Evolutionary conservation across 2,113 vertebrate genomes (phyloP), one percentile per base, ranked within the genome.

Genomic region (Steatornis caripensis): DNA sequence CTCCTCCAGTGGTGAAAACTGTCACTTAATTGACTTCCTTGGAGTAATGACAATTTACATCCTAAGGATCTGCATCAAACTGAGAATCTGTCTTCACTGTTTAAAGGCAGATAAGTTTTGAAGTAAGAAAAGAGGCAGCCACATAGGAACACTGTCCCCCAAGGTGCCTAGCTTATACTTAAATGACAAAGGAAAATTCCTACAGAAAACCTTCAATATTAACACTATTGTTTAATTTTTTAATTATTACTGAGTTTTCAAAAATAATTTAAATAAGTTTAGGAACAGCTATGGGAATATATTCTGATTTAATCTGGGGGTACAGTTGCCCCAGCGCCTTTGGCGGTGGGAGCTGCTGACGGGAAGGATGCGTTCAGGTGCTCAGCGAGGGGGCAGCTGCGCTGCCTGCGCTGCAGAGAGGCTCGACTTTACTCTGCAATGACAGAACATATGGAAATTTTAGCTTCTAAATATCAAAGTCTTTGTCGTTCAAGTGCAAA

Each of bases 401-500:
- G 2, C n/a, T 30, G 64, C 41, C 72, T 22, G 77, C 84, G 66
- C 70, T 45, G 54, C 76, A 8, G 60, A 92, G 81, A 58, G 54
- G 22, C 77, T 70, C 37, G 1, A 7, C 69, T 79, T 64, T 64
- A 16, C 84, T 89, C 77, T 5, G 9, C 65, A 36, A 12, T 61
- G 87, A 97, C 96, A 95, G 91, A 95, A 75, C 87, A 83, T 91
- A 96, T 89, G 95, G 96, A 96, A 95, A 96, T 93, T 84, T 64
- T 91, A 87, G 36, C 95, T 89, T 91, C 89, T 96, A 96, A 95
- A 94, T 93, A 97, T 96, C 95, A 89, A 95, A 96, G 87, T 49
- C 96, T 93, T 82, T 91, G 89, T 87, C 77, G 1, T 53, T 94
- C 89, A 48, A 94, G 93, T 78, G 93, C 91, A 91, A 97, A 84